Base-by-base conservation (phyloP, 2,113 vertebrate genomes). In the Perca schrenkii region DNA sequence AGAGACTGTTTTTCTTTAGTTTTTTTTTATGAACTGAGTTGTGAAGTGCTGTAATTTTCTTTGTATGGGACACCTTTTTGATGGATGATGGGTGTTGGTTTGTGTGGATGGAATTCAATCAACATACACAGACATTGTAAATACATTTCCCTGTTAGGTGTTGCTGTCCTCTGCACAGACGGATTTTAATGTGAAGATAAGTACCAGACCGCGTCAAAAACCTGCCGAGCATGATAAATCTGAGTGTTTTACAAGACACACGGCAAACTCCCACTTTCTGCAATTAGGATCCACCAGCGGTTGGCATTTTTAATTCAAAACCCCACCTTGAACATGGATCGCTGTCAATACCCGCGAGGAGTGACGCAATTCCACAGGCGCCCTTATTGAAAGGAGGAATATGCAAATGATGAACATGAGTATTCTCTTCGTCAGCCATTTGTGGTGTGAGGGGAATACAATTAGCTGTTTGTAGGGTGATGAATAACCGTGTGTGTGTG, bases 341-440 rank as follows among this genome's bases (percentile, higher is more conserved):
- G 17, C 16, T 5, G 47, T 31, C 58, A 72, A 53, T 17, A 6
- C 53, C 64, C 15, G 0, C 10, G 47, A 73, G 70, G 61, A 58
- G 64, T 6, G 0, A 14, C 6, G 61, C 53, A n/a, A 50, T 63
- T 49, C 66, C 67, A 66, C 63, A 12, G 78, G 64, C 19, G 1
- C 47, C 47, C 5, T 63, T 68, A 85, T 83, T 74, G 68, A 87
- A 74, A 65, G 58, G 6, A 62, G 25, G 58, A 66, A 77, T 40
- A 88, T 84, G 82, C 79, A 84, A 83, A 90, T 66, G 67, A 19
- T 2, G 34, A 69, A 74, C 31, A 57, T 79, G 85, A 72, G 36
- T 53, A 46, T 49, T 25, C 28, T 69, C 21, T 61, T 54, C 22
- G 53, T 46, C 6, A 19, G 61, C 21, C 2, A 52, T 2, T 6